Evolutionary conservation across 2,797 vertebrate genomes (phyloP), one percentile per base, ranked within the genome.

Genomic region (Gallirallus australis): DNA sequence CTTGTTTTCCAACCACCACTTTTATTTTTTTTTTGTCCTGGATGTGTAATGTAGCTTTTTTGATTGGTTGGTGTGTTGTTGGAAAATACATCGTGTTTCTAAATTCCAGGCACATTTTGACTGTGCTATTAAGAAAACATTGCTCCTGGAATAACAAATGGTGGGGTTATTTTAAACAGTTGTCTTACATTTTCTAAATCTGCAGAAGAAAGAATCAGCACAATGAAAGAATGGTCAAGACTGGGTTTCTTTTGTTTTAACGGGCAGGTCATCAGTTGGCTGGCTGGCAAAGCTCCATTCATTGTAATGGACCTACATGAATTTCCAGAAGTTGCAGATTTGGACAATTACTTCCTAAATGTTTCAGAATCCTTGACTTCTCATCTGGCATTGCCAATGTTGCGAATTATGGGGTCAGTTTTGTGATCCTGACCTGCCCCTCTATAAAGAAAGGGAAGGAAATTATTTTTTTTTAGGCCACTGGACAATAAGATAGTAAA

Each of bases 121-220:
- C 66, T 59, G 24, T 88, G 35, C 82, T 93, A 80, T 82, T 96
- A 96, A 91, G 93, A 95, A 96, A 95, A 84, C 42, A 56, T 53
- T 91, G 84, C 85, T 96, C 60, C 75, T 92, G 84, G 66, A 95
- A 86, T 92, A 95, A 89, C 85, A 97, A 96, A 82, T 75, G n/a
- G n/a, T 66, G 35, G 48, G 35, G 11, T 48, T 95, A 90, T 94
- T 95, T 96, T 93, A 96, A 95, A 85, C 11, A 79, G 37, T 94
- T 84, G 25, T 82, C 60, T 65, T 93, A 53, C 35, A 65, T 84
- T 90, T 93, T 92, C 82, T 90, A 73, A 91, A 45, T 91, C 37
- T 94, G 60, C 60, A 90, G 45, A 81, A 79, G 35, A 76, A 82
- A 80, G 50, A 60, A 69, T 91, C 56, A 45, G 83, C 80, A 84